phyloP scores from a whole-genome alignment of 2,797 vertebrate genomes.

The Bovichtus variegatus region DNA sequence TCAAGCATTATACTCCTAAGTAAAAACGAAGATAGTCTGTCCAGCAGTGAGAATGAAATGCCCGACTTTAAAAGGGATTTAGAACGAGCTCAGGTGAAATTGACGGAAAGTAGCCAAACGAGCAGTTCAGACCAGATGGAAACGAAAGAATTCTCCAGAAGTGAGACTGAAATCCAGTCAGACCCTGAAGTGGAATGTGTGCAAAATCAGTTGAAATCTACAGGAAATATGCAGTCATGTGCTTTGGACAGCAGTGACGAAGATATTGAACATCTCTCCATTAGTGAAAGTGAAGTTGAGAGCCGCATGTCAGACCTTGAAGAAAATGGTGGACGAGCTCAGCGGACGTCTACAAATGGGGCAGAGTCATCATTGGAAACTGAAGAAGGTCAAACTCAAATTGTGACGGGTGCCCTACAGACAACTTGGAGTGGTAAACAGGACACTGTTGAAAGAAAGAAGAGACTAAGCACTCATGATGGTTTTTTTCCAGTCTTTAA shows the following conservation, averaged over 20 bases:
- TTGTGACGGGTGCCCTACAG: background rate
- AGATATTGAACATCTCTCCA: slow-evolving; percentile 10
- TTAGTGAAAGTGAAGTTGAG: background rate
- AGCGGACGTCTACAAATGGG: background rate
- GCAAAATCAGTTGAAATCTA: background rate
- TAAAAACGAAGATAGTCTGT: slow-evolving; percentile 27
- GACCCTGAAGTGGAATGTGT: slow-evolving; percentile 1
- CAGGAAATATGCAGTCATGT: background rate
- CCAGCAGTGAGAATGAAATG: background rate
- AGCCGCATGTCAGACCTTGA: background rate
- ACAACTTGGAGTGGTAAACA: background rate
- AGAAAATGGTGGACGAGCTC: background rate
- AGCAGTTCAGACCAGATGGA: background rate
- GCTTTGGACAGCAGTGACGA: background rate
- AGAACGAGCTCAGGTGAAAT: background rate
- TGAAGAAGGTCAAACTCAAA: slow-evolving; percentile 1
- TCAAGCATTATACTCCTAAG: background rate
- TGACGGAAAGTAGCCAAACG: background rate
- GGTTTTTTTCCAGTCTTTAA: background rate
- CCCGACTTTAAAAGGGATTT: background rate
- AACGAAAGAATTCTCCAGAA: background rate
- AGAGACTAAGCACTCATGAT: background rate
- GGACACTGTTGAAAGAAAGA: slow-evolving; percentile 16
- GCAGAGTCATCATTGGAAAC: slow-evolving; percentile 1
- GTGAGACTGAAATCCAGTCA: background rate